Conservation (phyloP, 2,797 vertebrate genomes). For the Rhabdomys pumilio region DNA sequence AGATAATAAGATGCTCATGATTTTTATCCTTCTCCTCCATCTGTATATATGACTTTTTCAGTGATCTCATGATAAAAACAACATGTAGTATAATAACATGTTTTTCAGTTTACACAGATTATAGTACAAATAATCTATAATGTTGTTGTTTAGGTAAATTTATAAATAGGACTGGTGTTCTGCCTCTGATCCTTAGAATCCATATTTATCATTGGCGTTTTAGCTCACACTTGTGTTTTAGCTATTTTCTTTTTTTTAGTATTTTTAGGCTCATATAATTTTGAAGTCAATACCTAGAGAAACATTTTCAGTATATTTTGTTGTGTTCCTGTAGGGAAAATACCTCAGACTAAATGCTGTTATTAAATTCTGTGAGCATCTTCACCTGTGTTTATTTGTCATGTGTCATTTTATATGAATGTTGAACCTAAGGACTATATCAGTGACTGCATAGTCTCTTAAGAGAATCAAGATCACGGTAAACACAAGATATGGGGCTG, state of each 20-base stretch:
- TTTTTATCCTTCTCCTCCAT: background rate
- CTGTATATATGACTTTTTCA: background rate
- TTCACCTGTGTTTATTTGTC: slow-evolving; percentile 2
- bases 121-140: background rate
- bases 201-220: background rate
- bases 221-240: background rate
- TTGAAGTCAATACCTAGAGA: background rate
- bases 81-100: background rate
- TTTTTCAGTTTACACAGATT: background rate
- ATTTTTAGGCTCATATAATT: slow-evolving; percentile 10
- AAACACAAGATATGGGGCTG: background rate
- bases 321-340: background rate
- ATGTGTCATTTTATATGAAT: background rate
- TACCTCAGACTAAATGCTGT: background rate
- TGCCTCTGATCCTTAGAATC: background rate
- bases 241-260: background rate
- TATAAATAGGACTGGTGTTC: background rate
- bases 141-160: background rate
- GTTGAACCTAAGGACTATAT: background rate
- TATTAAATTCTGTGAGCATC: background rate
- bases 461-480: background rate
- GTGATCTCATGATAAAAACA: background rate
- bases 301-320: slow-evolving; percentile 23
- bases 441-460: background rate
- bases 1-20: background rate